A percentile compares a stretch with the other conserved stretches of the same genome.
phyloP scores from a whole-genome alignment of 2,113 vertebrate species.

The Sceloporus tristichus region DNA sequence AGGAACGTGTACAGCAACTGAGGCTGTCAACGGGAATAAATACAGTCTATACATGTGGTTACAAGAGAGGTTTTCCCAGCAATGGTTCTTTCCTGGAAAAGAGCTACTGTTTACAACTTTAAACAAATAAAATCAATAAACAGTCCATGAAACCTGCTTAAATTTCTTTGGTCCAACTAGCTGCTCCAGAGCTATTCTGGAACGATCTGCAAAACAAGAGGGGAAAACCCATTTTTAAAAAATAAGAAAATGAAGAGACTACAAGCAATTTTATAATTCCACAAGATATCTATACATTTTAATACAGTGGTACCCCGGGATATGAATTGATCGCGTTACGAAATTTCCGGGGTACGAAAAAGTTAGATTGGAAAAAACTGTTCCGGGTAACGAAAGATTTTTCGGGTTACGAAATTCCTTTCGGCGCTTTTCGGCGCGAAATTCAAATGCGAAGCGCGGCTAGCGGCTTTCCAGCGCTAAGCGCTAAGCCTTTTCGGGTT shows the following conservation, averaged over 20 bases:
- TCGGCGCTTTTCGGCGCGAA: too few relatives aligned
- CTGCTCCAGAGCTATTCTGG: constrained; percentile 82
- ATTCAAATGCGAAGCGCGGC: too few relatives aligned
- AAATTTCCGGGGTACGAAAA: too few relatives aligned
- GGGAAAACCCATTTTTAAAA: not conserved
- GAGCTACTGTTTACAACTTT: constrained; percentile 51
- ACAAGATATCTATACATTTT: too few relatives aligned
- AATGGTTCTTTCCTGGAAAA: constrained; percentile 34
- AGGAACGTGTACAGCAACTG: not conserved
- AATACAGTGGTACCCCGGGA: too few relatives aligned
- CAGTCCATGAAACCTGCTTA: constrained; percentile 88
- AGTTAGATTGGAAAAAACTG: too few relatives aligned
- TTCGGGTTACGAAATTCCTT: too few relatives aligned
- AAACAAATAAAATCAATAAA: constrained; percentile 77
- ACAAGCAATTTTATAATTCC: too few relatives aligned
- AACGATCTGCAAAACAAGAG: constrained; percentile 78
- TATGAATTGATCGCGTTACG: too few relatives aligned
- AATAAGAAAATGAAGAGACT: not conserved
- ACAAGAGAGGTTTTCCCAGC: constrained; percentile 13
- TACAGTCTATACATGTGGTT: not conserved
- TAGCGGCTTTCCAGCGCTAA: too few relatives aligned
- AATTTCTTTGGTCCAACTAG: constrained; percentile 83
- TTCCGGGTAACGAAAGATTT: too few relatives aligned
- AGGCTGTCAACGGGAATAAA: constrained; percentile 52
- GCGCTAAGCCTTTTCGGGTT: too few relatives aligned